Base-by-base conservation (phyloP, 2,888 invertebrate species). In the Hirudinaria manillensis region DNA sequence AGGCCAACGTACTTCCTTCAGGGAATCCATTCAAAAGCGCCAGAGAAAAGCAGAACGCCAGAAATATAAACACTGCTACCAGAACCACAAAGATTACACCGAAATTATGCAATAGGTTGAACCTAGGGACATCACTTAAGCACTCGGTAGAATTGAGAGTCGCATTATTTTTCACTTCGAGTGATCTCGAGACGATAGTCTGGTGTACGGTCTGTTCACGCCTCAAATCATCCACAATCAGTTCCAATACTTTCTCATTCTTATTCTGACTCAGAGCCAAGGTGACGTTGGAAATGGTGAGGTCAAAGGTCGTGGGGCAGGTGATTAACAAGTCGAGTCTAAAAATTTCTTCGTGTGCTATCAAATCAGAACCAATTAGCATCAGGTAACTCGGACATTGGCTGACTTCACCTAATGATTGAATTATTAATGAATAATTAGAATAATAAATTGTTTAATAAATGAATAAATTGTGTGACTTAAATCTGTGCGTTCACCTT, bases 321-420 rank as follows among this genome's bases (percentile, higher is more conserved):
- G 79, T 80, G 70, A 83, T 79, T 16, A 83, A 77, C 61, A 82
- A 77, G 77, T 84, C 83, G 72, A 81, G 83, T 38, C 80, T 70
- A 19, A 77, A 75, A 13, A 78, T 34, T 38, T 78, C 78, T 53
- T 78, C 78, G 27, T 70, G 72, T n/a, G 75, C 77, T 51, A 68
- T 74, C 1, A 70, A 65, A 68, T 78, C 78, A 68, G 73, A 77
- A 32, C 77, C 71, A n/a, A 72, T 76, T 67, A 77, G 56, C 19
- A 80, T 81, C 36, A 83, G 76, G 55, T 82, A 81, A 16, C 81
- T 81, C 0, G 84, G 84, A 73, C 83, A 83, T 10, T 76, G 77
- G 29, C 78, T 78, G 55, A 83, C 77, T 19, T 77, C 78, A 61
- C 79, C 79, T 78, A 38, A 66, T 32, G 74, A 56, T 29, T 34